phyloP scores from a whole-genome alignment of 1,140 invertebrate species.

The Bombus impatiens region DNA sequence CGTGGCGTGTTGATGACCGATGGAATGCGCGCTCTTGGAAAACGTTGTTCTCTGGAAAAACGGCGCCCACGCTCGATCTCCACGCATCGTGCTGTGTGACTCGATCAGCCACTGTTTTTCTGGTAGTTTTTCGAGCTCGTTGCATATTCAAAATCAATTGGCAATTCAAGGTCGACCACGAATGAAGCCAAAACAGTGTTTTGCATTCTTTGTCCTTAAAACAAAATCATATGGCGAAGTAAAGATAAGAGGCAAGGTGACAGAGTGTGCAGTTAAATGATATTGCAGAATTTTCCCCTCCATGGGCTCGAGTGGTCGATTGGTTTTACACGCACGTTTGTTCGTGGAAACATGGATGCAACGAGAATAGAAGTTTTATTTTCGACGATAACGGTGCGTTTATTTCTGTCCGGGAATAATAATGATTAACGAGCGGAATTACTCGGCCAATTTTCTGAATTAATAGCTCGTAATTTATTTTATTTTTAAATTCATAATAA shows the following conservation, averaged over 20 bases:
- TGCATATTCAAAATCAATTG: not conserved
- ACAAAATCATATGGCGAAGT: not conserved
- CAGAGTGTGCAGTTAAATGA: not conserved
- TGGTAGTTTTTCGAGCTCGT: not conserved
- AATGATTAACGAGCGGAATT: not conserved
- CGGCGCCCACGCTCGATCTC: not conserved
- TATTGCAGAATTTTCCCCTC: not conserved
- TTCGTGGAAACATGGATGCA: not conserved
- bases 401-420: not conserved
- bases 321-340: not conserved
- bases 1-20: slow-evolving; percentile 36
- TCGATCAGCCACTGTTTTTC: too few species aligned
- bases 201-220: not conserved
- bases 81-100: too few species aligned
- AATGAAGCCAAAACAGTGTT: not conserved
- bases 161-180: not conserved
- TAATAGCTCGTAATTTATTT: not conserved
- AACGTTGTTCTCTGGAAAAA: not conserved
- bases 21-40: not conserved
- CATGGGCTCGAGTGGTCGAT: not conserved
- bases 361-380: not conserved
- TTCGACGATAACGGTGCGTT: not conserved
- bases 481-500: not conserved
- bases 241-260: not conserved
- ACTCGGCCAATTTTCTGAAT: not conserved